Percentiles rank a stretch among this genome's conserved stretches.
Conservation (phyloP, 2,888 invertebrate genomes). For the Exephanes ischioxanthus region DNA sequence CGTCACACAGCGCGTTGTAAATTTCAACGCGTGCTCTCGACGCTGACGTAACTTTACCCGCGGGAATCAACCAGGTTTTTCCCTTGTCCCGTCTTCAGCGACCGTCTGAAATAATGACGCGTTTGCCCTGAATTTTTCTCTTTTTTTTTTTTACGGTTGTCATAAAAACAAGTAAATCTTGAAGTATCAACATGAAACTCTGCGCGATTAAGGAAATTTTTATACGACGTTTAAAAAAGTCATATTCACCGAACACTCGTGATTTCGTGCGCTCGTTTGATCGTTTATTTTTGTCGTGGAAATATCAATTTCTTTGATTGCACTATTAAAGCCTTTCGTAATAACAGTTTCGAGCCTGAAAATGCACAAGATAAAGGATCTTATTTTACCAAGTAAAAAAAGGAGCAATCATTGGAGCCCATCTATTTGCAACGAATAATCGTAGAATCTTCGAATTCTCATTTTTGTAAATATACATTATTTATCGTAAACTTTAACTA, state of each 20-base stretch:
- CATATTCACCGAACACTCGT: neutral
- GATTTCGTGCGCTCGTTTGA: neutral
- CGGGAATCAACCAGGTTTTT: constrained; percentile 57
- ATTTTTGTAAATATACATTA: neutral
- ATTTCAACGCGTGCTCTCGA: constrained; percentile 71
- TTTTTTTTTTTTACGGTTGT: constrained; percentile 38
- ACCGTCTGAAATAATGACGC: constrained; percentile 47
- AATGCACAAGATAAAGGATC: neutral
- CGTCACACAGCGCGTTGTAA: constrained; percentile 73
- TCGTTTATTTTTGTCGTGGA: neutral
- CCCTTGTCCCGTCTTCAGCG: constrained; percentile 13
- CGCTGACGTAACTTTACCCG: constrained; percentile 67
- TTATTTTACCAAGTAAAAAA: neutral
- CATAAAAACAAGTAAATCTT: constrained; percentile 18
- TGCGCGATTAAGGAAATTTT: constrained; percentile 14
- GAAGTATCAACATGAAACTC: constrained; percentile 25
- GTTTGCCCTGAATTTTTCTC: constrained; percentile 39
- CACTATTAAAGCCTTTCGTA: neutral
- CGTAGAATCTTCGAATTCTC: neutral
- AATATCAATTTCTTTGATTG: neutral
- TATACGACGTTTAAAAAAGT: neutral
- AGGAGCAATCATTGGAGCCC: neutral
- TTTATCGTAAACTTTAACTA: neutral
- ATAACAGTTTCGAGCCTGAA: neutral
- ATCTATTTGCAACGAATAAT: neutral